These are phyloP conservation scores for Pseudoips prasinana DNA, from an alignment of 2,888 invertebrate genomes.

Conservation along the genomic window DNA sequence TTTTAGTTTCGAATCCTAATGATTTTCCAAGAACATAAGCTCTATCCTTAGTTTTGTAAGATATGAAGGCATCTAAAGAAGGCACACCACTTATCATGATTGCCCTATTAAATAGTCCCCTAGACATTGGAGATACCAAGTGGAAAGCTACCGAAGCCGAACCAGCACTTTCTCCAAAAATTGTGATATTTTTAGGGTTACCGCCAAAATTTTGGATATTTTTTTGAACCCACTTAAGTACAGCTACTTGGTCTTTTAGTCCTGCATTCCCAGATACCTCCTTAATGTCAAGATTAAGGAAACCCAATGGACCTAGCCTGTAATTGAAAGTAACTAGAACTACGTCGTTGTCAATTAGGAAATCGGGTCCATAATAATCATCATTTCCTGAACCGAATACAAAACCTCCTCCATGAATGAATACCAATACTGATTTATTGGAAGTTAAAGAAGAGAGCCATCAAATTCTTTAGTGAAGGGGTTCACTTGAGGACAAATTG, in stretches of 20 bases:
- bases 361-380: conserved; percentile 9
- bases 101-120: conserved; percentile 4
- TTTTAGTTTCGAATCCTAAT: conserved; percentile 1
- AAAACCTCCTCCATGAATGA: conserved; percentile 44
- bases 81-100: conserved; percentile 2
- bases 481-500: no score
- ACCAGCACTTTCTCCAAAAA: conserved; percentile 3
- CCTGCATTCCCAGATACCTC: conserved; percentile 50
- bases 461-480: no score
- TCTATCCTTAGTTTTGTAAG: neutral
- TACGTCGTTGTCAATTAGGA: conserved; percentile 23
- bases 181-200: conserved; percentile 21
- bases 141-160: neutral
- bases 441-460: conserved; percentile 6
- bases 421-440: conserved; percentile 46
- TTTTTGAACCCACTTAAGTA: conserved; percentile 41
- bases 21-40: neutral
- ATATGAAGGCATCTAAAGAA: neutral
- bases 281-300: conserved; percentile 38
- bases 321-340: conserved; percentile 48
- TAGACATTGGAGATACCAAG: conserved; percentile 7
- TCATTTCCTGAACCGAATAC: conserved; percentile 34
- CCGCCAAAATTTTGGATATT: conserved; percentile 41
- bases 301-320: conserved; percentile 44
- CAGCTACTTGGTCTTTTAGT: conserved; percentile 46